Percentiles rank a stretch among this genome's conserved stretches.
phyloP scores from a whole-genome alignment of 2,888 invertebrate species.

The Furcula furcula region DNA sequence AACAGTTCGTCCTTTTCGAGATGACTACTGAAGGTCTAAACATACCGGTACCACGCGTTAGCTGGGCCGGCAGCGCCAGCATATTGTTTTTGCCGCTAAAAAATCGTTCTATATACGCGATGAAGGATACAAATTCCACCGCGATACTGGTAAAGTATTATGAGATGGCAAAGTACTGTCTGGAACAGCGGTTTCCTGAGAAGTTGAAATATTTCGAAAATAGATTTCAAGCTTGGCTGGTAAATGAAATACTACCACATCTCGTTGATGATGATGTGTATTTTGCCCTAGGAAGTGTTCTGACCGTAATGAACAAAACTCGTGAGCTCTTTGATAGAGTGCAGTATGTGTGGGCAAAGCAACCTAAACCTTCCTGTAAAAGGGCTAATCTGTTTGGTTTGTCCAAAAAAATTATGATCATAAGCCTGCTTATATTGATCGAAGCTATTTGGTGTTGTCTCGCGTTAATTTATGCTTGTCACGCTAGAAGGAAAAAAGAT shows the following conservation, averaged over 20 bases:
- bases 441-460: conserved; percentile 56
- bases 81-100: conserved; percentile 83
- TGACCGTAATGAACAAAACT: conserved; percentile 48
- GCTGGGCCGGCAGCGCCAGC: conserved; percentile 69
- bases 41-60: conserved; percentile 81
- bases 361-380: conserved; percentile 8
- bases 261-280: conserved; percentile 83
- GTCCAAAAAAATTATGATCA: conserved; percentile 43
- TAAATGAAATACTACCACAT: conserved; percentile 66
- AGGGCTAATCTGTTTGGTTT: conserved; percentile 26
- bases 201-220: conserved; percentile 69
- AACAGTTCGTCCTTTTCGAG: conserved; percentile 44
- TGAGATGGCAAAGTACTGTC: conserved; percentile 72
- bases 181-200: conserved; percentile 49
- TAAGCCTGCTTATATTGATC: conserved; percentile 42
- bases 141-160: conserved; percentile 81
- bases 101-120: conserved; percentile 40
- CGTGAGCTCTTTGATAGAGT: conserved; percentile 14
- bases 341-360: conserved; percentile 8
- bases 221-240: conserved; percentile 78
- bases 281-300: conserved; percentile 72
- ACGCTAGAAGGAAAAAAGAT: conserved; percentile 18
- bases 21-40: conserved; percentile 37
- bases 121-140: conserved; percentile 39
- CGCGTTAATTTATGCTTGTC: conserved; percentile 26